Evolutionary conservation across 30 jellyfish, hydroid and myxozoan genomes (phyloP).

Genomic region (Aurelia sp.): DNA sequence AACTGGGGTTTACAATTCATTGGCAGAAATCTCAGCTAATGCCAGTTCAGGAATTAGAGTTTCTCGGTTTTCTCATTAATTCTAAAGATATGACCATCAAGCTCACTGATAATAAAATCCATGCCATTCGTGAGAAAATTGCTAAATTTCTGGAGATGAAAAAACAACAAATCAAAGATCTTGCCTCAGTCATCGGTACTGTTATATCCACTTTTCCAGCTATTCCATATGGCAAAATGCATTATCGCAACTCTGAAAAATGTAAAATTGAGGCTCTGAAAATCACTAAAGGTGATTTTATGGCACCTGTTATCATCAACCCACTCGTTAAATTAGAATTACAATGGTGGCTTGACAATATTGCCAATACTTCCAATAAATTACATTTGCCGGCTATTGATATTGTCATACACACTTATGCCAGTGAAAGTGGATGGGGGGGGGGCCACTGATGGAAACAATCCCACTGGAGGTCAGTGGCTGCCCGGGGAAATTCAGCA

Average conservation of each 20-base stretch:
- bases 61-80: no score
- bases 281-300: constrained; percentile 24
- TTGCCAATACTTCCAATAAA: background rate
- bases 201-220: constrained; percentile 38
- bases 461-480: constrained; percentile 38
- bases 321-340: background rate
- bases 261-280: background rate
- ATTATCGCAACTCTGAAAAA: constrained; percentile 24
- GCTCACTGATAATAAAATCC: no score
- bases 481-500: constrained; percentile 17
- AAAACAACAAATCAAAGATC: constrained; percentile 7
- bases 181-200: constrained; percentile 38
- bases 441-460: constrained; percentile 39
- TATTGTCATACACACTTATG: constrained; percentile 21
- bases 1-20: no score
- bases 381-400: constrained; percentile 19
- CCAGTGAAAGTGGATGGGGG: constrained; percentile 59
- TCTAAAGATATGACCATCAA: no score
- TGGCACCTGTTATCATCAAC: background rate
- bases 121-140: no score
- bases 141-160: constrained; percentile 5
- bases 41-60: no score
- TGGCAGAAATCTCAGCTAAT: no score
- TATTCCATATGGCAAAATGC: constrained; percentile 30
- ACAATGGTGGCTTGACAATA: constrained; percentile 25